Base-by-base conservation (phyloP, 2,797 vertebrate genomes). In the Garrulus glandarius region DNA sequence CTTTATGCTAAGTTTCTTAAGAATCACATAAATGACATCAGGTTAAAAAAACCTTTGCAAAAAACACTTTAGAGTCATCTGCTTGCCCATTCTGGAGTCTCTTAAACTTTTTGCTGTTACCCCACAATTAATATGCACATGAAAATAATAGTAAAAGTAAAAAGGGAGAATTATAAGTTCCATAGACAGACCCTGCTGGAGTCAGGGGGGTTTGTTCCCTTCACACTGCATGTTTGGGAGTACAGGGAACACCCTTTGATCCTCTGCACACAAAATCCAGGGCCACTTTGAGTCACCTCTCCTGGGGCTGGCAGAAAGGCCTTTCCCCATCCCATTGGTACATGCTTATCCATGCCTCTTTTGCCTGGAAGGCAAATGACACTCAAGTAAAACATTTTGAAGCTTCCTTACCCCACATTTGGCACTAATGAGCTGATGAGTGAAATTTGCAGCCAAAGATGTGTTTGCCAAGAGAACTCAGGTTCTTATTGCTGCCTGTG, bases 291-390 rank as follows among this genome's bases (percentile, higher is more conserved):
- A 14, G 19, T n/a, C 44, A 15, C 4, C 26, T 55, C n/a, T 44
- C 59, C 43, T 20, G 19, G 11, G 47, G 21, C 36, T 55, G 15
- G 15, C 70, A 87, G 5, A 65, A 61, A 30, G 24, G 39, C 49
- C 32, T 17, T 34, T 77, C 29, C 46, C 39, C 29, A 34, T 34
- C 37, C 47, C 50, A 8, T 7, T 9, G 11, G 29, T 36, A 55
- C 12, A 1, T 2, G 4, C 2, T 69, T 24, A 71, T 36, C 39
- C 43, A 39, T 14, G 0, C 8, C 30, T 46, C 4, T 21, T 55
- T 36, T 50, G 5, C 43, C 76, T 34, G 50, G 27, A 75, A 93
- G 41, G 22, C 6, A 57, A 94, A 81, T 24, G 2, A 15, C 23
- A 8, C 17, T 34, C 36, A 18, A 52, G 6, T 7, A 79, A 76